Conservation (phyloP, 2,888 invertebrate genomes). For the Spilarctia lutea region DNA sequence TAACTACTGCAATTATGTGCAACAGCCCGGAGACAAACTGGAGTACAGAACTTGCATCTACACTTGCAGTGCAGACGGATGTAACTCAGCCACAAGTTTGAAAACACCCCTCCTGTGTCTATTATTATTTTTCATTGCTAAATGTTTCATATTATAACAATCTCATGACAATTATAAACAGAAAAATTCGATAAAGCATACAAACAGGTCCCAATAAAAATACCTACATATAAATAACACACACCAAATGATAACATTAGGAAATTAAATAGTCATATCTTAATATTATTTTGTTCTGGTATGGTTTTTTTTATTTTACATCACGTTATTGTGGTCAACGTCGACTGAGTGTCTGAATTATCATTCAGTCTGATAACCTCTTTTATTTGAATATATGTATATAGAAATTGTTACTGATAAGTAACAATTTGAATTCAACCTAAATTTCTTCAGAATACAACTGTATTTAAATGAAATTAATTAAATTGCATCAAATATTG, state of each 20-base stretch:
- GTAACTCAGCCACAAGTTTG: constrained; percentile 88
- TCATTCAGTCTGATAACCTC: too few relatives aligned
- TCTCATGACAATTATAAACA: neutral
- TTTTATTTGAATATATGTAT: too few relatives aligned
- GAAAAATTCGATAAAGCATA: neutral
- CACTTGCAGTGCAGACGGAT: constrained; percentile 94
- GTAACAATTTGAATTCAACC: too few relatives aligned
- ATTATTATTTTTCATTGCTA: constrained; percentile 46
- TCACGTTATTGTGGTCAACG: neutral
- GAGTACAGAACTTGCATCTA: constrained; percentile 95
- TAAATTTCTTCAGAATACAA: too few relatives aligned
- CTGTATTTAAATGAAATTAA: too few relatives aligned
- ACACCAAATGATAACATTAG: constrained; percentile 10
- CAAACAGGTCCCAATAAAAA: neutral
- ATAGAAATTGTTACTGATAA: too few relatives aligned
- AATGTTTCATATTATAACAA: constrained; percentile 40
- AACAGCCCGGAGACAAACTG: constrained; percentile 93
- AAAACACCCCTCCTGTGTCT: constrained; percentile 56
- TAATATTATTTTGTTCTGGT: neutral
- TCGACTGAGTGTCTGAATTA: too few relatives aligned
- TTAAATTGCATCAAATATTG: too few relatives aligned
- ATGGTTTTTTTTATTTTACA: neutral
- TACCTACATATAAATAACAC: neutral
- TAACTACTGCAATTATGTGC: constrained; percentile 95
- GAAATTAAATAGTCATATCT: neutral